A percentile compares a stretch with the other conserved stretches of the same genome.
These are phyloP conservation scores for Eurytoma californica DNA, from an alignment of 2,888 invertebrate genomes.

Conservation along the genomic window DNA sequence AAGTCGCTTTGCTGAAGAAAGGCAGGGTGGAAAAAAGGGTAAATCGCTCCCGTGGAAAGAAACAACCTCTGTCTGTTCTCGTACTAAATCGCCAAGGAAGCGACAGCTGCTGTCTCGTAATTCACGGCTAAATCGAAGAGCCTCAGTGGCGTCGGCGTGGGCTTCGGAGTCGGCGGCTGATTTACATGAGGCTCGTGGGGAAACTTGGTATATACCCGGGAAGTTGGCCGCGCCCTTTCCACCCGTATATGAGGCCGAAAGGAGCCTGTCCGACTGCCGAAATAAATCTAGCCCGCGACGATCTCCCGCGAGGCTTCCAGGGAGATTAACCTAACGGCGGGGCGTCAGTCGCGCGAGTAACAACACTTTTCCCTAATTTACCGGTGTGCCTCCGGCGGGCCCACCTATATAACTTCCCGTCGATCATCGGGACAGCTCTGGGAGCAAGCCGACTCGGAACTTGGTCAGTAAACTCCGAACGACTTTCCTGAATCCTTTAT, in stretches of 20 bases:
- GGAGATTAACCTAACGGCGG: constrained; percentile 43
- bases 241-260: background rate
- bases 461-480: constrained; percentile 26
- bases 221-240: background rate
- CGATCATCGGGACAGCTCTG: constrained; percentile 26
- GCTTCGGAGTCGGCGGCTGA: constrained; percentile 17
- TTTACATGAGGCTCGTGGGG: constrained; percentile 37
- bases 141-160: background rate
- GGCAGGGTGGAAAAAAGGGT: background rate
- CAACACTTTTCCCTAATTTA: constrained; percentile 70
- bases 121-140: constrained; percentile 36
- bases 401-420: constrained; percentile 42
- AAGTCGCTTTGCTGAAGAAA: background rate
- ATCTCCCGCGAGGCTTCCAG: constrained; percentile 28
- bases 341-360: constrained; percentile 58
- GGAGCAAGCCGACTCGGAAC: constrained; percentile 11
- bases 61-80: background rate
- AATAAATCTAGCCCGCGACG: constrained; percentile 35
- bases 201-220: constrained; percentile 19
- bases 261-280: constrained; percentile 2
- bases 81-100: constrained; percentile 2
- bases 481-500: no score
- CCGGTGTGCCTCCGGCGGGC: constrained; percentile 63
- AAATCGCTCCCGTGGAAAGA: background rate
- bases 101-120: background rate